A percentile compares a stretch with the other conserved stretches of the same genome.
Conservation (phyloP, 2,797 vertebrate genomes). For the Perdix hodgsoniae region DNA sequence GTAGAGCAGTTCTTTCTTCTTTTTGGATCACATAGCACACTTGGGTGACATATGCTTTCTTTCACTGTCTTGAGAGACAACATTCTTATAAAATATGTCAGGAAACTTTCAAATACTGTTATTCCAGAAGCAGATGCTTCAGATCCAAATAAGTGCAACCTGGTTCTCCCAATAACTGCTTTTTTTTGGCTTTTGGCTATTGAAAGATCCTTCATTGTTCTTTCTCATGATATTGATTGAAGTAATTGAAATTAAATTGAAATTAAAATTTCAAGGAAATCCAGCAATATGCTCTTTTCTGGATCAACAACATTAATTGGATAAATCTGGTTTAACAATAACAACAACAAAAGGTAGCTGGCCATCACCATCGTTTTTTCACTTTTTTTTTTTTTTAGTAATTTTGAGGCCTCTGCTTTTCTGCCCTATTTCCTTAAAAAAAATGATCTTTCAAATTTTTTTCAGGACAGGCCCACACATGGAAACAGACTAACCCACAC, state of each 20-base stretch:
- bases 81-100: neutral
- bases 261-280: neutral
- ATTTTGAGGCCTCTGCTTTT: neutral
- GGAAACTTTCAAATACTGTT: neutral
- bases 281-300: neutral
- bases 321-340: neutral
- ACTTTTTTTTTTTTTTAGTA: neutral
- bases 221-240: neutral
- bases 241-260: neutral
- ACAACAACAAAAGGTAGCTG: neutral
- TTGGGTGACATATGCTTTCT: neutral
- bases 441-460: neutral
- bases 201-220: neutral
- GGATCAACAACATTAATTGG: neutral
- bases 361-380: neutral
- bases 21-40: neutral
- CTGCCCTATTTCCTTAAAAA: neutral
- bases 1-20: neutral
- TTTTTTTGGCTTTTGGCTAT: neutral
- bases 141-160: neutral
- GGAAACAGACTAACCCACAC: neutral
- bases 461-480: neutral
- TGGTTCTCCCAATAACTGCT: neutral
- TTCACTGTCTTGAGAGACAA: neutral
- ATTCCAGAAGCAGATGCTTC: neutral